Base-by-base conservation (phyloP, 2,888 invertebrate genomes). In the Icerya purchasi region DNA sequence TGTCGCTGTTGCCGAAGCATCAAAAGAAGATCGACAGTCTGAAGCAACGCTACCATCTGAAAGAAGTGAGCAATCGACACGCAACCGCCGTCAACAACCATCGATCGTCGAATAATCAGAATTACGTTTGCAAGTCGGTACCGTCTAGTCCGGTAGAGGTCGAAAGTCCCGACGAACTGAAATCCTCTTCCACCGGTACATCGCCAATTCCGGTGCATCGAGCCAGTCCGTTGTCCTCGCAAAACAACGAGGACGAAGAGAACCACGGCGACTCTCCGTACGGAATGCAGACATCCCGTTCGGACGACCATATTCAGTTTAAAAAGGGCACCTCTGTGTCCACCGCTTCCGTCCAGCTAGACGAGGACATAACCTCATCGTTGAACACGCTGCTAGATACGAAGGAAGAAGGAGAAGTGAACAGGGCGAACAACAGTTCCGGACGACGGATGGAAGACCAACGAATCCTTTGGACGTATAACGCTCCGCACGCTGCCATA, bases 311-410 rank as follows among this genome's bases (percentile, higher is more conserved):
- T 70, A 74, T 93, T 64, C 88, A 89, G 74, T 66, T 66, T 22
- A 66, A 66, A 52, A 66, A 67, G 56, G 51, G 36, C 22, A 21
- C 36, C 19, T 59, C 59, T 18, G 23, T 61, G n/a, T 61, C 61
- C 22, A 83, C 88, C 63, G 88, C 90, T 65, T 86, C 86, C 65
- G 88, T 89, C 68, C 91, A 92, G 68, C 84, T 91, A 70, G 92
- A 90, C 71, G 92, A 92, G 72, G 89, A 90, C 72, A 83, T 90
- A 69, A 90, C 91, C 69, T 90, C 91, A 71, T 92, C 92, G 64
- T 77, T 93, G 63, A 91, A 93, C 74, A 90, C 90, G 62, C 75
- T 92, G 62, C 75, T 91, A 65, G 90, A 90, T 75, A 88, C 86
- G 25, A 58, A 54, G 50, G 5, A 53, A 25, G 54, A 22, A 53